Percentiles rank a stretch among this genome's conserved stretches.
Evolutionary conservation across 2,888 invertebrate genomes (phyloP).

Genomic region (Idaea dimidiata): DNA sequence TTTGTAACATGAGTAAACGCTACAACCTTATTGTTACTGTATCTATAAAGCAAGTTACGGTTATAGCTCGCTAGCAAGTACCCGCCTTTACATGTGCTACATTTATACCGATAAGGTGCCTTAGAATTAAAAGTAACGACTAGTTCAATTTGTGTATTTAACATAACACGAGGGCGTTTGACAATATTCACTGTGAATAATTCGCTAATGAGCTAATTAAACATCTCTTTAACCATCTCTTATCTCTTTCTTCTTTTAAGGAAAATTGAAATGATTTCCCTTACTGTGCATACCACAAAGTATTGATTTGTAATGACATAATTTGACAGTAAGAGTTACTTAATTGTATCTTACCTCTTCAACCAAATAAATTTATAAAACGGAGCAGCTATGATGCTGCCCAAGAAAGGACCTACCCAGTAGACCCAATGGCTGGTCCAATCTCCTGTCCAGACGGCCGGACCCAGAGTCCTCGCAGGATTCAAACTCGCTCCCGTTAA

Average conservation of each 20-base stretch:
- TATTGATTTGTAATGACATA: background rate
- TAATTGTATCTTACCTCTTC: conserved; percentile 22
- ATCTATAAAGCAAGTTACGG: too few species aligned
- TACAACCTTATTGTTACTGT: too few species aligned
- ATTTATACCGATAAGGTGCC: background rate
- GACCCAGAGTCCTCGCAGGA: conserved; percentile 85
- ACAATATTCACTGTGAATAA: background rate
- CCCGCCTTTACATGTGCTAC: background rate
- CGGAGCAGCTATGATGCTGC: conserved; percentile 48
- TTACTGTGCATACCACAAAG: background rate
- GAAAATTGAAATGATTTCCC: too few species aligned
- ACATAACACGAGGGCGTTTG: background rate
- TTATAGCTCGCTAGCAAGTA: too few species aligned
- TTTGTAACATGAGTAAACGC: too few species aligned
- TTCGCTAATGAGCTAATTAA: background rate
- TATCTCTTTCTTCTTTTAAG: too few species aligned
- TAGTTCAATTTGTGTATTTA: background rate
- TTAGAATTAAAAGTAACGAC: background rate
- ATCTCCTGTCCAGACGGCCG: conserved; percentile 84
- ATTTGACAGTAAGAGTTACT: conserved; percentile 3
- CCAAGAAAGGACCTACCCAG: conserved; percentile 83
- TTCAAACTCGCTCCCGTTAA: conserved; percentile 88
- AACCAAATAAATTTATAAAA: conserved; percentile 55
- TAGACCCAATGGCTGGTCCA: conserved; percentile 87
- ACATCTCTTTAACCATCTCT: background rate